Percentiles rank a stretch among this genome's conserved stretches.
phyloP scores from a whole-genome alignment of 1,140 invertebrate species.

The Papilio polytes region DNA sequence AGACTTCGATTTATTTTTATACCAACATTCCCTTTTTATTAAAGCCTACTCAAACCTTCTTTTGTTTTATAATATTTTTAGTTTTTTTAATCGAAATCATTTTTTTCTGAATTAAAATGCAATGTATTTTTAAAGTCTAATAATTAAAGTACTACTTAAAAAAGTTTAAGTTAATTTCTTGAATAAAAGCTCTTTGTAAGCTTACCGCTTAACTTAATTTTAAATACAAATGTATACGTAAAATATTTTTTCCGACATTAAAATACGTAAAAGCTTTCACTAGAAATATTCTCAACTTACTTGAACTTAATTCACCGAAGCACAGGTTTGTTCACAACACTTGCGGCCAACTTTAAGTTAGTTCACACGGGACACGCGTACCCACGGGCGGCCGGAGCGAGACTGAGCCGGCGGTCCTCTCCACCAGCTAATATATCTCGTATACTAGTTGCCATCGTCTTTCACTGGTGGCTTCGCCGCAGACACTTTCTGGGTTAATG shows the following conservation, averaged over 20 bases:
- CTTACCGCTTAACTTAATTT: neutral
- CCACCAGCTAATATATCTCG: conserved; percentile 74
- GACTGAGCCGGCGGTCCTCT: conserved; percentile 61
- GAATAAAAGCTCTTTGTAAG: neutral
- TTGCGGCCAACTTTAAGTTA: conserved; percentile 51
- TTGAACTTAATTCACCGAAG: conserved; percentile 50
- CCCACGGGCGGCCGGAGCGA: conserved; percentile 50
- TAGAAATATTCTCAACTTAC: conserved; percentile 48
- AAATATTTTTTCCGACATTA: neutral
- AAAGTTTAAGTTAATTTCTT: too few relatives aligned
- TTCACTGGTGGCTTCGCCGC: conserved; percentile 70
- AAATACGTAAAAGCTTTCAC: neutral
- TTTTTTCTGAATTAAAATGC: too few relatives aligned
- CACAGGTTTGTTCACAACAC: conserved; percentile 48
- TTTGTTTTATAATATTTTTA: neutral
- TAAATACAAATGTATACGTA: too few relatives aligned
- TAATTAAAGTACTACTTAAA: too few relatives aligned
- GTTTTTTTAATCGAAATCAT: neutral
- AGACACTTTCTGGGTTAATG: conserved; percentile 80
- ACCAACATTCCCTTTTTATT: conserved; percentile 11
- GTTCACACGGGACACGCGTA: conserved; percentile 51
- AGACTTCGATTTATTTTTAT: conserved; percentile 23
- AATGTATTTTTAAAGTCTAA: too few relatives aligned
- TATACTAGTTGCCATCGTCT: conserved; percentile 78
- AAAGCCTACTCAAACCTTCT: neutral